phyloP scores from a whole-genome alignment of 2,888 invertebrate genomes.

The Branchellion lobata region DNA sequence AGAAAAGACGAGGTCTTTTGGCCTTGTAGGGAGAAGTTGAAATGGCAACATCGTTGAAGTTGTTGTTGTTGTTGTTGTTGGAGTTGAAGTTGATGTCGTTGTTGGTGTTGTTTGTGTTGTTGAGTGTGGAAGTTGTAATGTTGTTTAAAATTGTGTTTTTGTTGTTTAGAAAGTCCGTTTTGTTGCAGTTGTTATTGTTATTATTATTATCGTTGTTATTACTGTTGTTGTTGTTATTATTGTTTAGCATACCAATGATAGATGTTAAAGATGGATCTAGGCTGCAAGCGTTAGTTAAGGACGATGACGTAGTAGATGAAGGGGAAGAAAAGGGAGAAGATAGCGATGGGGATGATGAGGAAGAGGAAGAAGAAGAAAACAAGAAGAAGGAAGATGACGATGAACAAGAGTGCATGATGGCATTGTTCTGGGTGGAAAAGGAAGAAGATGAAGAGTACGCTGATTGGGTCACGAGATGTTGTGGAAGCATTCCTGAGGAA shows the following conservation, averaged over 20 bases:
- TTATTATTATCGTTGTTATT: not conserved
- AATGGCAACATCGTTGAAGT: not conserved
- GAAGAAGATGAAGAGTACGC: not conserved
- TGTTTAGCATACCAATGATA: not conserved
- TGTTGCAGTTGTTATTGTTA: not conserved
- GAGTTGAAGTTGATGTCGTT: slow-evolving; percentile 2
- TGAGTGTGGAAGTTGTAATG: not conserved
- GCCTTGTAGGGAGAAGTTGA: slow-evolving; percentile 53
- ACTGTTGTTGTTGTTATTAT: not conserved
- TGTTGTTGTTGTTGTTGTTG: slow-evolving; percentile 8
- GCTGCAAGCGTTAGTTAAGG: too few species aligned
- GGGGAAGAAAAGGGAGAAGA: too few species aligned
- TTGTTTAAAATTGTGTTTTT: not conserved
- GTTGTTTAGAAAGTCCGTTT: not conserved
- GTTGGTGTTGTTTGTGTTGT: not conserved
- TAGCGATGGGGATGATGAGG: not conserved
- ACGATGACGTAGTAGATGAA: too few species aligned
- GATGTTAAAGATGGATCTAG: not conserved
- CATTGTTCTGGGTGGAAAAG: not conserved
- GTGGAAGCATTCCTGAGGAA: too few species aligned
- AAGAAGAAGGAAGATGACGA: not conserved
- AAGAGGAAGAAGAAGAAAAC: not conserved
- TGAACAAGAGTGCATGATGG: not conserved
- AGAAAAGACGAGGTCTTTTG: slow-evolving; percentile 79
- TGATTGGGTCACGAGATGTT: not conserved